Evolutionary conservation across 2,113 vertebrate species (phyloP).

Genomic region (Globicephala melas): DNA sequence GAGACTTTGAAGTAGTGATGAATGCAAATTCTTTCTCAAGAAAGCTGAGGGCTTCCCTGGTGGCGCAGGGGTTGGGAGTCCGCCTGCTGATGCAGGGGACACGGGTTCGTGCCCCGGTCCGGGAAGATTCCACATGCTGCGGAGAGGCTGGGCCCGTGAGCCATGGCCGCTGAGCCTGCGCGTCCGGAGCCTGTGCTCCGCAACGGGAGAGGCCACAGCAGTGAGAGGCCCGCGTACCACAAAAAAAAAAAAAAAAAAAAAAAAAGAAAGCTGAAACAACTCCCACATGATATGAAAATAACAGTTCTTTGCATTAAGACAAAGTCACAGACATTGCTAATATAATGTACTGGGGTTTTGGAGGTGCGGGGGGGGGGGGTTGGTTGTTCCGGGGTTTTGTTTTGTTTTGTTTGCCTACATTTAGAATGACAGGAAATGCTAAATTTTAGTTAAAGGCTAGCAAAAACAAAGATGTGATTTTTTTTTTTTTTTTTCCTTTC

Average conservation of each 20-base stretch:
- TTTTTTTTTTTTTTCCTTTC: not conserved
- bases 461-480: not conserved
- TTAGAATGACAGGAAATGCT: not conserved
- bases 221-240: no score
- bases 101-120: no score
- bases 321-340: not conserved
- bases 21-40: not conserved
- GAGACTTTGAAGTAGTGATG: not conserved
- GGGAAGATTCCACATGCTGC: no score
- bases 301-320: not conserved
- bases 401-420: not conserved
- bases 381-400: not conserved
- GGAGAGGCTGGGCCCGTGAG: no score
- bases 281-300: not conserved
- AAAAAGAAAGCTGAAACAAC: not conserved
- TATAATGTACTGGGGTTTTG: not conserved
- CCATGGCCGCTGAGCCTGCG: no score
- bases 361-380: accelerated
- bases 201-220: no score
- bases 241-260: no score
- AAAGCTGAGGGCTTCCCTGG: not conserved
- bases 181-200: no score
- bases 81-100: no score
- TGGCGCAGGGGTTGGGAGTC: no score
- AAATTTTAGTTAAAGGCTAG: not conserved